Evolutionary conservation across 2,888 invertebrate genomes (phyloP), one percentile per base, ranked within the genome.

Genomic region (Hydrotaea diabolus): DNA sequence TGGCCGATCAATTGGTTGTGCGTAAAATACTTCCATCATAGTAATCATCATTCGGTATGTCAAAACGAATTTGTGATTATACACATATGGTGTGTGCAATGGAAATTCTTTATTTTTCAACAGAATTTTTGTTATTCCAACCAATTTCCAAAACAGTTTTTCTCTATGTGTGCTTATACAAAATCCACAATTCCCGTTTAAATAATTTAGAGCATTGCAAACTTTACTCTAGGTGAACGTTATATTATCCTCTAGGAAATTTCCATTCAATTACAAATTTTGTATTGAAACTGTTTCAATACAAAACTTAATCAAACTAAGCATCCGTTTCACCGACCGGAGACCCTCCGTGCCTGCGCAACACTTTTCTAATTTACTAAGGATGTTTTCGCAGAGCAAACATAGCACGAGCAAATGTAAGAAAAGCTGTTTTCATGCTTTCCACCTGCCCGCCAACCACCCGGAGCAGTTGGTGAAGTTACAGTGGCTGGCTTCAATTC

Each of bases 251-350:
- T 49, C 3, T 49, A 2, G 49, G n/a, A 49, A 49, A 49, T 49
- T 13, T 49, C n/a, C 49, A 49, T 49, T 49, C 49, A 49, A 49
- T n/a, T 49, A 49, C 49, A 49, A 49, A 49, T 49, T 49, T 31
- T 49, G 49, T 49, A n/a, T 15, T 15, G 49, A 49, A 49, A 49
- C 8, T n/a, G 49, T 49, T 9, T 43, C n/a, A 49, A 49, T 5
- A 49, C 5, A n/a, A 49, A 39, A 39, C n/a, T 49, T 49, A 5
- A 49, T 15, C 39, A 49, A n/a, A 49, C 15, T 49, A 31, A 31
- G 7, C 7, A 7, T 31, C 4, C 49, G n/a, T n/a, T n/a, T n/a
- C n/a, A n/a, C 49, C 49, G 13, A 49, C 49, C 31, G 31, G 7
- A 31, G 7, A 2, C 15, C 49, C n/a, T 7, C 9, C 43, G 43